Conservation (phyloP, 2,888 invertebrate genomes). For the Nymphalis polychloros region DNA sequence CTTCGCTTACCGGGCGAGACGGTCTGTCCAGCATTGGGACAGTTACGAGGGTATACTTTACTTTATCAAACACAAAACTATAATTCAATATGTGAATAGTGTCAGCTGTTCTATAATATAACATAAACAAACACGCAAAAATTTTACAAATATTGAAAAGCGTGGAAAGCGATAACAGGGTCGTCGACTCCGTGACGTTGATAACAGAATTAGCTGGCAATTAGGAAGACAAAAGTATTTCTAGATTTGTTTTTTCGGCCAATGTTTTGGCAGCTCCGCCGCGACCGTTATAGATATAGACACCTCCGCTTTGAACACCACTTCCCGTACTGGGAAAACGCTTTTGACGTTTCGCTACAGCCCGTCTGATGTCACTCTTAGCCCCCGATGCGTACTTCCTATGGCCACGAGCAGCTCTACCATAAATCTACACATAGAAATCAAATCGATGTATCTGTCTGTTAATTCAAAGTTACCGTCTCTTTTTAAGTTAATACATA, state of each 20-base stretch:
- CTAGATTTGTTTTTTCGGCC: conserved; percentile 57
- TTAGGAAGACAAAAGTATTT: conserved; percentile 54
- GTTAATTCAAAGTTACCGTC: too few species aligned
- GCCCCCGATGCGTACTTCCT: neutral
- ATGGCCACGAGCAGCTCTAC: too few species aligned
- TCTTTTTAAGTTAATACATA: too few species aligned
- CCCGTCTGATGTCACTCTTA: neutral
- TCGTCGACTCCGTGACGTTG: conserved; percentile 51
- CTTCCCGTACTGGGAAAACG: conserved; percentile 36
- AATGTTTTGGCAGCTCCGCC: conserved; percentile 58
- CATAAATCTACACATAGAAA: too few species aligned
- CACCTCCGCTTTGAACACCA: conserved; percentile 34
- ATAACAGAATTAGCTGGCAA: conserved; percentile 47
- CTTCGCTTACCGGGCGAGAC: too few species aligned
- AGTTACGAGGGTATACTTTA: too few species aligned
- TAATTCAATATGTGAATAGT: too few species aligned
- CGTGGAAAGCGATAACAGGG: conserved; percentile 42
- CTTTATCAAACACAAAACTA: too few species aligned
- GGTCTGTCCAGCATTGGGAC: too few species aligned
- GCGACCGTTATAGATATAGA: conserved; percentile 43
- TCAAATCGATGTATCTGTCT: too few species aligned
- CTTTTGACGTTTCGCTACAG: conserved; percentile 8
- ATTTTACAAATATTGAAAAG: conserved; percentile 25
- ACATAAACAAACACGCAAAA: conserved; percentile 5
- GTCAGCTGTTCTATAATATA: neutral